A percentile compares a stretch with the other conserved stretches of the same genome.
Evolutionary conservation across 2,888 invertebrate genomes (phyloP).

Genomic region (Sarcophaga rosellei): DNA sequence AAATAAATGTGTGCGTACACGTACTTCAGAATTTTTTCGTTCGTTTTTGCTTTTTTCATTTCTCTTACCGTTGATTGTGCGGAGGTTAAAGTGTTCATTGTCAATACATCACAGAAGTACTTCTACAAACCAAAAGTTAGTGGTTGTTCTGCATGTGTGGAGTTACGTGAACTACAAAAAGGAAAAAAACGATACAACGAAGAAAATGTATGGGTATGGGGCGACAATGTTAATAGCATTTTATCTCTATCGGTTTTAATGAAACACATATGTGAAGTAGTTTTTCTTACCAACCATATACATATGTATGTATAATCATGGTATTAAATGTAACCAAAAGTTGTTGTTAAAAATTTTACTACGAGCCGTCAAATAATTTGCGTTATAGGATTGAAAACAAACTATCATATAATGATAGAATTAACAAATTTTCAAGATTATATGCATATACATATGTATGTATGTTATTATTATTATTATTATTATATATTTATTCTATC

Average conservation of each 20-base stretch:
- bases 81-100: constrained; percentile 58
- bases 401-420: too few relatives aligned
- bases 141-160: constrained; percentile 50
- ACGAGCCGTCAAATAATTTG: too few relatives aligned
- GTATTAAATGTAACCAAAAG: background rate
- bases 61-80: background rate
- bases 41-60: background rate
- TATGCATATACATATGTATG: too few relatives aligned
- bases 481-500: too few relatives aligned
- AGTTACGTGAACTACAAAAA: background rate
- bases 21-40: background rate
- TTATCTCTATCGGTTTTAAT: background rate
- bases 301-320: too few relatives aligned
- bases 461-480: too few relatives aligned
- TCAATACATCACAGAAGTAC: constrained; percentile 58
- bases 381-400: too few relatives aligned
- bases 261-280: background rate
- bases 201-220: background rate
- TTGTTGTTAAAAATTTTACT: too few relatives aligned
- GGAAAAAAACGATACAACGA: background rate
- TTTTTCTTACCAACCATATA: background rate
- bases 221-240: background rate
- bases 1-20: background rate
- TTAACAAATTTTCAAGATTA: too few relatives aligned
- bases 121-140: constrained; percentile 58